These are phyloP conservation scores for zebrafish (Danio rerio) DNA, from an alignment of 2,113 vertebrate species.

Conservation along the genomic window GRCz12tu NC_133183.1:22168001-22168500, in stretches of 20 bases:
- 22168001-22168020: no score
- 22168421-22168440: slow-evolving; percentile 27
- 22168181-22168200: slow-evolving; percentile 34
- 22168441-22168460: slow-evolving; percentile 51
- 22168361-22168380: slow-evolving; percentile 49
- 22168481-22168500: neutral
- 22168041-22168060: no score
- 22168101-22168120: slow-evolving; percentile 15
- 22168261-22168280: slow-evolving; percentile 41
- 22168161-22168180: slow-evolving; percentile 21
- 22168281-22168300: slow-evolving; percentile 31
- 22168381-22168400: slow-evolving; percentile 66
- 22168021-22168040: no score
- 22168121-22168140: slow-evolving; percentile 1
- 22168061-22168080: no score
- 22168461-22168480: slow-evolving; percentile 53
- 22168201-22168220: slow-evolving; percentile 39
- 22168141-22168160: slow-evolving; percentile 19
- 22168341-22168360: neutral
- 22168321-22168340: slow-evolving; percentile 26
- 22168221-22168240: slow-evolving; percentile 21
- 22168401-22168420: slow-evolving; percentile 65
- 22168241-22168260: slow-evolving; percentile 53
- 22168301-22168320: neutral
- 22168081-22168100: neutral